Evolutionary conservation across 2,113 vertebrate genomes (phyloP).

Genomic region (Salvelinus alpinus): DNA sequence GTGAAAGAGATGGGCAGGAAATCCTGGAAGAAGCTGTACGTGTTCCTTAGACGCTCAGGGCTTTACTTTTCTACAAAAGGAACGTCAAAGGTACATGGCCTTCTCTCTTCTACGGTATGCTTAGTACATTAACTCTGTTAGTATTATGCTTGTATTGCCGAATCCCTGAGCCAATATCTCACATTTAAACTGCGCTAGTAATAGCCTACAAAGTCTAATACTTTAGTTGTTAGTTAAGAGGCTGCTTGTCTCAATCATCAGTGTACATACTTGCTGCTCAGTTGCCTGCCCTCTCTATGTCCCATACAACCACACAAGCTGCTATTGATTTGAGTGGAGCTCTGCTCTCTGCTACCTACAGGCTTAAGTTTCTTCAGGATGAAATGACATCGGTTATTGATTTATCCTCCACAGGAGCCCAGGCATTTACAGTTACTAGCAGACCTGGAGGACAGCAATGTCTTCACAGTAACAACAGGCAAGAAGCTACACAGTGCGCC

Average conservation of each 20-base stretch:
- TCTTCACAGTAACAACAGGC: slow-evolving; percentile 85
- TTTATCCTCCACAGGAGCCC: slow-evolving; percentile 83
- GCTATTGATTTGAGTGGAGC: neutral
- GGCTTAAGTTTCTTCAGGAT: slow-evolving; percentile 34
- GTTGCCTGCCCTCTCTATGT: neutral
- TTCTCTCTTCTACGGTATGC: neutral
- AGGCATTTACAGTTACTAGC: slow-evolving; percentile 93
- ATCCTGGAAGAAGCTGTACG: slow-evolving; percentile 94
- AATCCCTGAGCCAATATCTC: neutral
- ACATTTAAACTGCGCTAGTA: neutral
- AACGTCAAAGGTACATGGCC: slow-evolving; percentile 85
- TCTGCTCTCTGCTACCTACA: slow-evolving; percentile 9
- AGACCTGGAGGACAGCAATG: slow-evolving; percentile 90
- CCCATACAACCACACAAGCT: neutral
- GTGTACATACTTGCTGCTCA: neutral
- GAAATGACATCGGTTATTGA: slow-evolving; percentile 41
- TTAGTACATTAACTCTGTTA: slow-evolving; percentile 8
- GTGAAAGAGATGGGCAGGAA: slow-evolving; percentile 93
- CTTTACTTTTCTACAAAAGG: slow-evolving; percentile 97
- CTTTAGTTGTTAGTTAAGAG: neutral
- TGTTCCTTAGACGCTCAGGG: slow-evolving; percentile 92
- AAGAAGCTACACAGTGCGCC: slow-evolving; percentile 90
- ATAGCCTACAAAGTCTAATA: neutral
- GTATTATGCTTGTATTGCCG: too few species aligned
- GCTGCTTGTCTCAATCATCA: neutral